Base-by-base conservation (phyloP, 2,113 vertebrate genomes). In the Atherinomorus stipes region DNA sequence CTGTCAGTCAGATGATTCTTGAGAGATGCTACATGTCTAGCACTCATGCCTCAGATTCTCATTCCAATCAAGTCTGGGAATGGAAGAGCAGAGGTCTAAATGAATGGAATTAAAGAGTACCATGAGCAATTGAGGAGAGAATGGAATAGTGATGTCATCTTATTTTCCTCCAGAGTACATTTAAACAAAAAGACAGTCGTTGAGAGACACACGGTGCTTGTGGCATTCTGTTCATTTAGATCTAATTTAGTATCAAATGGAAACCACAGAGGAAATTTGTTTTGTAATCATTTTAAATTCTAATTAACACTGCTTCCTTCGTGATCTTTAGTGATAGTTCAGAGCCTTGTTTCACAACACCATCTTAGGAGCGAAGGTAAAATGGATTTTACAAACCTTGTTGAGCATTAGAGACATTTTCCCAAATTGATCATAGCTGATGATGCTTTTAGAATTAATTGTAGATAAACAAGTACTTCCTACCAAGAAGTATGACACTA, bases 1-100 rank as follows among this genome's bases (percentile, higher is more conserved):
- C 89, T 88, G 84, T 90, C 90, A 78, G 88, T 85, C 87, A 85
- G 73, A 81, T 83, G 78, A 87, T 80, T 80, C 88, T 85, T 75
- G 37, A 73, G 87, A 84, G 83, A 83, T 64, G 77, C 38, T 60
- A 49, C 56, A 44, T 70, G 78, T 83, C 81, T 3, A 57, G 67
- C 47, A 50, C 65, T 16, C 56, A 74, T 75, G 78, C 65, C 44
- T 81, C 73, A 63, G 53, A 90, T 85, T 87, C 78, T 80, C 85
- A 83, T 83, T 92, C 80, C 82, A 89, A 92, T 92, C 81, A 89
- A 86, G 76, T 65, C 50, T 73, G 64, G 57, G 84, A 85, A 86
- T 80, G 83, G 81, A 72, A 78, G 70, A 68, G 81, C 75, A 77
- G 74, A 85, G 53, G 67, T 80, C 71, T 71, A 85, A 90, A 87